Evolutionary conservation across 2,888 invertebrate species (phyloP).

Genomic region (Lysandra bellargus): DNA sequence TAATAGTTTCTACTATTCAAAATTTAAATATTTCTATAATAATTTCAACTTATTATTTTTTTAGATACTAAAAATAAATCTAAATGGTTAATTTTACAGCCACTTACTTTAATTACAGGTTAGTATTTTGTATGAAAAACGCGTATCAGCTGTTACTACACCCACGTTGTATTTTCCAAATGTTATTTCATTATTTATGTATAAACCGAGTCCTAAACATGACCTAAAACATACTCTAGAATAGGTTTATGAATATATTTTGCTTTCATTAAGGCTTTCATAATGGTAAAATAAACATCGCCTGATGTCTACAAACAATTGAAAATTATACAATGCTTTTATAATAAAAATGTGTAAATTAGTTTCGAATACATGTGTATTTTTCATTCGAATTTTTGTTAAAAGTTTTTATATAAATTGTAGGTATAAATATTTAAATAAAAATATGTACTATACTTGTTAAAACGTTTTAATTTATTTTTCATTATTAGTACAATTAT

Average conservation of each 20-base stretch:
- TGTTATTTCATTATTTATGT: not conserved
- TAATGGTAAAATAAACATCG: not conserved
- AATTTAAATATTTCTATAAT: too few species aligned
- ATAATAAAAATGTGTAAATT: conserved; percentile 4
- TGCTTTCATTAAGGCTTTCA: not conserved
- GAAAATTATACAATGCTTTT: conserved; percentile 13
- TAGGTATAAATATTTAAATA: too few species aligned
- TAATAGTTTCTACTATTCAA: too few species aligned
- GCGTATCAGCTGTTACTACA: not conserved
- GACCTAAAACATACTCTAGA: not conserved
- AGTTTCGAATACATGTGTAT: not conserved
- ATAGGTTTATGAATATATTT: not conserved
- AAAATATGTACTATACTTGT: too few species aligned
- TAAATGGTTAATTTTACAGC: too few species aligned
- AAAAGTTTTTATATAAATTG: not conserved
- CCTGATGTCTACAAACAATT: not conserved
- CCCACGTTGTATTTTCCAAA: not conserved
- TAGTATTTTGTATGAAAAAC: not conserved
- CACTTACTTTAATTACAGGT: not conserved
- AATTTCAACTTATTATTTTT: too few species aligned
- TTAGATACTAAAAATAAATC: too few species aligned
- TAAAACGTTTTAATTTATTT: too few species aligned
- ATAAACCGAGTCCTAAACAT: not conserved
- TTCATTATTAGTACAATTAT: too few species aligned
- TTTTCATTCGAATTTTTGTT: not conserved